Percentiles rank a stretch among this genome's conserved stretches.
Conservation (phyloP, 1,140 invertebrate genomes). For the Phortica variegata region DNA sequence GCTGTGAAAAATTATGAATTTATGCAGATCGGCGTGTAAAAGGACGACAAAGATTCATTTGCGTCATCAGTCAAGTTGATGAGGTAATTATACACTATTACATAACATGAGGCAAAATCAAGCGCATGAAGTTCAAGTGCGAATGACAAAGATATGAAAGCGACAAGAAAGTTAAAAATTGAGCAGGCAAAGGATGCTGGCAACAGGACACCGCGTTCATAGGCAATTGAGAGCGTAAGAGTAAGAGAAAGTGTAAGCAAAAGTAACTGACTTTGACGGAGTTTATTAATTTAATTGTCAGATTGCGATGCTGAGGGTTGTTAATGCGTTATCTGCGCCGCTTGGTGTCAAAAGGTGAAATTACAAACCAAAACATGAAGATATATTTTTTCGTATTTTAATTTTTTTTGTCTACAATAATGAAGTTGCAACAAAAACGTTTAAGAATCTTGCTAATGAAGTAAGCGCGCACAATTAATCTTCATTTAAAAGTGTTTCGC, state of each 20-base stretch:
- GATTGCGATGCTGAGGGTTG: background rate
- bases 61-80: constrained; percentile 58
- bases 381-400: constrained; percentile 1
- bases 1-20: constrained; percentile 52
- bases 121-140: constrained; percentile 37
- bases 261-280: constrained; percentile 14
- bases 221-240: constrained; percentile 43
- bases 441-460: background rate
- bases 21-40: constrained; percentile 44
- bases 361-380: constrained; percentile 45
- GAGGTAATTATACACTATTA: constrained; percentile 55
- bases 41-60: constrained; percentile 56
- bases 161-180: constrained; percentile 44
- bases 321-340: constrained; percentile 1
- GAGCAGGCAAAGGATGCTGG: constrained; percentile 33
- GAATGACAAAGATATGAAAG: constrained; percentile 26
- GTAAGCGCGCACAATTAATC: constrained; percentile 29
- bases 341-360: constrained; percentile 50
- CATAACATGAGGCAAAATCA: constrained; percentile 24
- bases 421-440: background rate
- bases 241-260: constrained; percentile 32
- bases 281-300: constrained; percentile 55
- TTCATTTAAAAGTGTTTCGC: constrained; percentile 39
- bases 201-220: constrained; percentile 36
- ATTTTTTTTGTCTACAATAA: background rate